A percentile compares a stretch with the other conserved stretches of the same genome.
Conservation (phyloP, 2,113 vertebrate genomes). For the Scytalopus superciliaris region DNA sequence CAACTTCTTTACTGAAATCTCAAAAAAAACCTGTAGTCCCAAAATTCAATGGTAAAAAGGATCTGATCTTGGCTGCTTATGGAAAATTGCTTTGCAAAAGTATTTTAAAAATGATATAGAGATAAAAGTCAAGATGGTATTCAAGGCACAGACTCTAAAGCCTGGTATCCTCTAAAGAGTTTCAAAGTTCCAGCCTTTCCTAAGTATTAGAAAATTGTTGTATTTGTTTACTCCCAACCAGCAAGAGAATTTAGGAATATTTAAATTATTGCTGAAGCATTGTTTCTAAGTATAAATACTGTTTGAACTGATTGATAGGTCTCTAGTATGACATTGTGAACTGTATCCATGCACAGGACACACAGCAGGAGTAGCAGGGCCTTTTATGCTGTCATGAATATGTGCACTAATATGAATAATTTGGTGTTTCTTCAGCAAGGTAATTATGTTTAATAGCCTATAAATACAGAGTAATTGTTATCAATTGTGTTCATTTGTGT, state of each 20-base stretch:
- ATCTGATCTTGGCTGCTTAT: neutral
- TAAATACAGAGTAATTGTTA: slow-evolving; percentile 22
- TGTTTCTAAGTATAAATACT: neutral
- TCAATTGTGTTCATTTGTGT: slow-evolving; percentile 21
- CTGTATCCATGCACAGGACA: neutral
- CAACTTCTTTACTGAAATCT: neutral
- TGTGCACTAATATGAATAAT: neutral
- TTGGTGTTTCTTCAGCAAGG: neutral
- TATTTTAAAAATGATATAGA: neutral
- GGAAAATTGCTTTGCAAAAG: neutral
- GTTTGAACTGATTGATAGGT: neutral
- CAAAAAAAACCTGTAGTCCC: neutral
- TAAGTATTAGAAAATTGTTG: neutral
- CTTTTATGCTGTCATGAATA: neutral
- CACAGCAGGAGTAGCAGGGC: neutral
- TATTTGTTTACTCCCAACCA: neutral
- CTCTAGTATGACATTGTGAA: neutral
- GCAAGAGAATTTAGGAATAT: neutral
- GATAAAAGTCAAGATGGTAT: neutral
- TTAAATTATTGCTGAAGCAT: neutral
- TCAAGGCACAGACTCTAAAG: neutral
- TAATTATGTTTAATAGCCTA: slow-evolving; percentile 31
- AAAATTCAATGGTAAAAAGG: neutral
- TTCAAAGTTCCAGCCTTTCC: neutral
- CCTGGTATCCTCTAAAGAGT: neutral